Conservation (phyloP, 1,140 invertebrate genomes). For the Heliconius eleuchia region DNA sequence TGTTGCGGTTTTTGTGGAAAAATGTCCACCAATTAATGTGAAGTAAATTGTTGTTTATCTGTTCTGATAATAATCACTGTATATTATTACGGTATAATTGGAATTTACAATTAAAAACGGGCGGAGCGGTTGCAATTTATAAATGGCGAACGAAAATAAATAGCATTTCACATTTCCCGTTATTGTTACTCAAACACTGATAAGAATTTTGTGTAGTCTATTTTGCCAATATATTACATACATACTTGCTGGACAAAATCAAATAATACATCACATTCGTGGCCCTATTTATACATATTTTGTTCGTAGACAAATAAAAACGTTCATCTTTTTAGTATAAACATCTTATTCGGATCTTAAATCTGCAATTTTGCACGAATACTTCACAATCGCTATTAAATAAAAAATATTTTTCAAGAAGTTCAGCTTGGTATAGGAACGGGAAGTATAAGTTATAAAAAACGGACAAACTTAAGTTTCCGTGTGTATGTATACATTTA, state of each 20-base stretch:
- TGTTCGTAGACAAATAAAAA: no score
- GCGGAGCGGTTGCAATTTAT: neutral
- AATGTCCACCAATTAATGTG: constrained; percentile 21
- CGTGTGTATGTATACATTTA: no score
- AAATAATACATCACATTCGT: neutral
- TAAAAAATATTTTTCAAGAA: no score
- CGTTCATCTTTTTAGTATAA: no score
- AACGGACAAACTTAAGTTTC: no score
- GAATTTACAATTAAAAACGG: constrained; percentile 21
- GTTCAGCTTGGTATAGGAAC: no score
- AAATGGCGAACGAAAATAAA: constrained; percentile 5
- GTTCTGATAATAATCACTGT: constrained; percentile 13
- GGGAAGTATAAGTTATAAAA: no score
- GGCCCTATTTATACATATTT: no score
- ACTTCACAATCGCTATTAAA: no score
- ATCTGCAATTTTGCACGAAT: no score
- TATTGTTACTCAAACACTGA: constrained; percentile 2
- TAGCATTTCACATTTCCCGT: constrained; percentile 4
- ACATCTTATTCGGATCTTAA: no score
- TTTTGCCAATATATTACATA: neutral
- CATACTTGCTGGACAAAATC: neutral
- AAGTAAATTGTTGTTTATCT: constrained; percentile 24
- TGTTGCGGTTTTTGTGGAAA: constrained; percentile 8
- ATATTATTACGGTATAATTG: constrained; percentile 15
- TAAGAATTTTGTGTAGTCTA: neutral